Percentiles rank a stretch among this genome's conserved stretches.
These are phyloP conservation scores for Nephotettix cincticeps DNA, from an alignment of 1,140 invertebrate species.

Conservation along the genomic window DNA sequence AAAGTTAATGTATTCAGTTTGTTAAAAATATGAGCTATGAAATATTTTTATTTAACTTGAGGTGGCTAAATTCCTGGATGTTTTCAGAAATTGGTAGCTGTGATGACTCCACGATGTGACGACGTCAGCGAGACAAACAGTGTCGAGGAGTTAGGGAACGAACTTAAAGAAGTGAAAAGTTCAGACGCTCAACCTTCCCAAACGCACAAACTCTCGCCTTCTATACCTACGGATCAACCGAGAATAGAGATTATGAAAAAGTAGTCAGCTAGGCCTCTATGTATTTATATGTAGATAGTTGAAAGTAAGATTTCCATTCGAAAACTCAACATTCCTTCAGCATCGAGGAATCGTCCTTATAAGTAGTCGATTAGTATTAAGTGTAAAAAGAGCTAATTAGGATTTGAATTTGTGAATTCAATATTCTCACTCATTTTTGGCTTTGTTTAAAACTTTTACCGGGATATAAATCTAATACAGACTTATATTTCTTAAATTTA, in stretches of 20 bases:
- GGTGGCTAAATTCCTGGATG: too few species aligned
- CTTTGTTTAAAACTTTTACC: too few species aligned
- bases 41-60: too few species aligned
- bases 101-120: conserved; percentile 33
- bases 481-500: too few species aligned
- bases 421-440: too few species aligned
- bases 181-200: conserved; percentile 33
- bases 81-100: conserved; percentile 37
- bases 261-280: not conserved
- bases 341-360: too few species aligned
- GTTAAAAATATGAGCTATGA: too few species aligned
- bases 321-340: not conserved
- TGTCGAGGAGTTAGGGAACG: conserved; percentile 21
- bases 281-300: conserved; percentile 5
- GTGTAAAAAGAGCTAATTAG: too few species aligned
- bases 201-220: not conserved
- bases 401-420: too few species aligned
- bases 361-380: too few species aligned
- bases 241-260: conserved; percentile 10
- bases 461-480: too few species aligned
- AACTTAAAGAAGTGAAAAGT: conserved; percentile 37
- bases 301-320: not conserved
- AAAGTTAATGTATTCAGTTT: too few species aligned
- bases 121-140: conserved; percentile 24
- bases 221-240: not conserved